phyloP scores from a whole-genome alignment of 2,797 vertebrate species.

The Glossophaga mutica region DNA sequence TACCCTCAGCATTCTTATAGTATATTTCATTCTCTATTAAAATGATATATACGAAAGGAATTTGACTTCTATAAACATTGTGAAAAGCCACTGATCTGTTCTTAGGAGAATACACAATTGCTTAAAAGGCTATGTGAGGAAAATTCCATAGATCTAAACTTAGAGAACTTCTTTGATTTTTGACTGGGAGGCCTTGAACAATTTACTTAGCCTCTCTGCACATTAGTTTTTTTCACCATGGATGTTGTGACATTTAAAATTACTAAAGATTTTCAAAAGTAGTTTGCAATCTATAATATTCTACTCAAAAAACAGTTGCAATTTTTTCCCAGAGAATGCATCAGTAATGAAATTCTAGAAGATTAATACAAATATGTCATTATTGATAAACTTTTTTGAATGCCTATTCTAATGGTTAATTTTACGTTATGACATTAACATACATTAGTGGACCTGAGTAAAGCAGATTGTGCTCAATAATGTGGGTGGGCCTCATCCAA shows the following conservation, averaged over 20 bases:
- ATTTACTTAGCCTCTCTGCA: not conserved
- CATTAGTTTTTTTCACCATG: not conserved
- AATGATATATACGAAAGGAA: not conserved
- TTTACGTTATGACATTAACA: not conserved
- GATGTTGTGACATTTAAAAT: not conserved
- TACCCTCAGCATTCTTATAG: not conserved
- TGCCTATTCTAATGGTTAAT: not conserved
- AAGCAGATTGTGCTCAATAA: not conserved
- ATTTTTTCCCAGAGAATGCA: constrained; percentile 9
- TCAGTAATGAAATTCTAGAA: not conserved
- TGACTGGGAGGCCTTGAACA: not conserved
- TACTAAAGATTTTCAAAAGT: not conserved
- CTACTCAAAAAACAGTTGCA: not conserved
- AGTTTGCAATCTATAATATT: not conserved
- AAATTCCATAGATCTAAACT: not conserved
- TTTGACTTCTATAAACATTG: not conserved
- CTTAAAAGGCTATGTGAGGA: not conserved
- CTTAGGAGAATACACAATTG: not conserved
- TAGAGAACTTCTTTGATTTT: not conserved
- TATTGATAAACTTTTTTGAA: not conserved
- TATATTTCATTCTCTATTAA: not conserved
- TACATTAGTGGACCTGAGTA: not conserved
- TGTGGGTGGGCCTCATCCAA: not conserved
- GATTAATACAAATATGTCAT: not conserved
- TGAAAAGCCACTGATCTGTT: not conserved